These are phyloP conservation scores for Drosophila pseudoobscura DNA, from an alignment of 1,140 invertebrate species.

Conservation along the genomic window DNA sequence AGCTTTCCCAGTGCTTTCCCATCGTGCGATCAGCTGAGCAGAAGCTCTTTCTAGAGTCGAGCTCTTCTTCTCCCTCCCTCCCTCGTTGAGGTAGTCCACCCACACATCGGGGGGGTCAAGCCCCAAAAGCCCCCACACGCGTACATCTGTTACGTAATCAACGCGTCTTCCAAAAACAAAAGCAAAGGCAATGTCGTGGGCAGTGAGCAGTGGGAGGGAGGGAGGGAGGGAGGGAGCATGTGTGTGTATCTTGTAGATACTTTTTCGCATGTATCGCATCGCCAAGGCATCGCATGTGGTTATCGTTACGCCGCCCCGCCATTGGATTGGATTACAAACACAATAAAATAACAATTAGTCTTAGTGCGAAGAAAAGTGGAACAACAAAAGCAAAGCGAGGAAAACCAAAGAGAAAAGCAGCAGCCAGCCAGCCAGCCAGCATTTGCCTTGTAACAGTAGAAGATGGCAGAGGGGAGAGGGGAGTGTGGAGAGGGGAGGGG, in stretches of 20 bases:
- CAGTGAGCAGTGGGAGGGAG: background rate
- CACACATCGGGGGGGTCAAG: too few relatives aligned
- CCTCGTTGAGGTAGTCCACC: too few relatives aligned
- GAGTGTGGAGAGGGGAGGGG: slow-evolving; percentile 1
- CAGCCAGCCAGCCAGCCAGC: slow-evolving; percentile 9
- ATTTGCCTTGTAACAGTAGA: slow-evolving; percentile 18
- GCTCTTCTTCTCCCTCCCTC: background rate
- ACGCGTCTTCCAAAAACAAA: background rate
- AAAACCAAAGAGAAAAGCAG: background rate
- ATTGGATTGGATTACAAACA: slow-evolving; percentile 55
- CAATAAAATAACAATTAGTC: slow-evolving; percentile 62
- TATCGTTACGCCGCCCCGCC: slow-evolving; percentile 11
- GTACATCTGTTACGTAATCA: slow-evolving; percentile 15
- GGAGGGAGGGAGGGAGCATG: background rate
- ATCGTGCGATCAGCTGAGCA: background rate
- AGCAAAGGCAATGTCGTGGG: slow-evolving; percentile 10
- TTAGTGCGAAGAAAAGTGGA: slow-evolving; percentile 36
- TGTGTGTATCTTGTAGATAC: slow-evolving; percentile 27
- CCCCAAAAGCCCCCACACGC: background rate
- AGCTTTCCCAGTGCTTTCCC: background rate
- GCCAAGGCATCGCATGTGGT: slow-evolving; percentile 8
- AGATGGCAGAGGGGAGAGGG: slow-evolving; percentile 9
- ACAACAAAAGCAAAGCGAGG: slow-evolving; percentile 16
- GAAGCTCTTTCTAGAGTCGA: background rate
- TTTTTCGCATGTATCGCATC: slow-evolving; percentile 19